phyloP scores from a whole-genome alignment of 2,797 vertebrate genomes.

The Pangasius djambal region DNA sequence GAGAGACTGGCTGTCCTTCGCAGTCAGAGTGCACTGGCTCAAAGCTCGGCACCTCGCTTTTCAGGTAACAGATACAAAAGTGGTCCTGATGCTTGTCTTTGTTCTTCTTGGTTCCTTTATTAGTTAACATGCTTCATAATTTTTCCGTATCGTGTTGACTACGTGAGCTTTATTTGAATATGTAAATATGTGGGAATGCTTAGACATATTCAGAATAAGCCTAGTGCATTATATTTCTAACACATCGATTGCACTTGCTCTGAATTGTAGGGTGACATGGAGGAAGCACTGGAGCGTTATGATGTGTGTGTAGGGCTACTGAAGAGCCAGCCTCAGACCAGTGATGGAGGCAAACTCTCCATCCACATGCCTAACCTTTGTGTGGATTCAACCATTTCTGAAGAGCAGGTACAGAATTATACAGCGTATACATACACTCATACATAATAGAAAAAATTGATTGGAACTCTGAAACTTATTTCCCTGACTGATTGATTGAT shows the following conservation, averaged over 20 bases:
- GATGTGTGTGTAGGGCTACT: slow-evolving; percentile 90
- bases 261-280: slow-evolving; percentile 89
- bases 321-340: slow-evolving; percentile 75
- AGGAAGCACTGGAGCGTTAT: slow-evolving; percentile 93
- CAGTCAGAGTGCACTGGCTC: slow-evolving; percentile 92
- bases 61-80: slow-evolving; percentile 77
- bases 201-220: not conserved
- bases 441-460: no score
- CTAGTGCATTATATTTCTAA: not conserved
- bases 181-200: not conserved
- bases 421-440: not conserved
- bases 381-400: slow-evolving; percentile 85
- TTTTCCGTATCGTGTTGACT: not conserved
- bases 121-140: not conserved
- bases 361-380: slow-evolving; percentile 89
- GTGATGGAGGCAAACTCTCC: slow-evolving; percentile 70
- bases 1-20: slow-evolving; percentile 86
- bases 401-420: slow-evolving; percentile 85
- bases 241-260: slow-evolving; percentile 17
- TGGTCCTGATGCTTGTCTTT: not conserved
- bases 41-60: slow-evolving; percentile 90
- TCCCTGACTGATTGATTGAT: not conserved
- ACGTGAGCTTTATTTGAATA: not conserved
- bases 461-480: not conserved
- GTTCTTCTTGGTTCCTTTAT: not conserved